phyloP scores from a whole-genome alignment of 1,140 invertebrate genomes.

The Phymorhynchus buccinoides region DNA sequence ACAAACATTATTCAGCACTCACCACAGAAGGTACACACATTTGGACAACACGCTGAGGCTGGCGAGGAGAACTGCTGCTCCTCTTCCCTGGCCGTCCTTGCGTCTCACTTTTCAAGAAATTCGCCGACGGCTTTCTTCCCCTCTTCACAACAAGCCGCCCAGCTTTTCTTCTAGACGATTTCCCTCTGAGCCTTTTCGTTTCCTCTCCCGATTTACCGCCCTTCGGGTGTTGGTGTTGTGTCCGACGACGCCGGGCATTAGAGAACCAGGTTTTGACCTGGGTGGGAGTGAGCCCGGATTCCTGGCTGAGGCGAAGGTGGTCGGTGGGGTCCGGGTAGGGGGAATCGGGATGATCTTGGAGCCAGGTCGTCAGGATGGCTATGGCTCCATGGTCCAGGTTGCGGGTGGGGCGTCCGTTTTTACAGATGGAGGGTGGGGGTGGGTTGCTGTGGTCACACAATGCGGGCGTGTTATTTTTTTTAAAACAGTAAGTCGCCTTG shows the following conservation, averaged over 20 bases:
- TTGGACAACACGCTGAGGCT: background rate
- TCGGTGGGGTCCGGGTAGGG: conserved; percentile 6
- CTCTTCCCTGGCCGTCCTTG: background rate
- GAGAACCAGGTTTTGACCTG: conserved; percentile 35
- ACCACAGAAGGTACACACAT: background rate
- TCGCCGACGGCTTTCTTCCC: background rate
- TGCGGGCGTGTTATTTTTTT: too few relatives aligned
- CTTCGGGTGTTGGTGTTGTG: conserved; percentile 8
- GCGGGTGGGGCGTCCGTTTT: background rate
- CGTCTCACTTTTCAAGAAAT: too few relatives aligned
- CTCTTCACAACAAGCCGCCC: background rate
- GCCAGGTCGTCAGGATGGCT: background rate
- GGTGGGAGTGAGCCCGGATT: conserved; percentile 8
- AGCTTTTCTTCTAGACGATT: background rate
- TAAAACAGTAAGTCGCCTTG: too few relatives aligned
- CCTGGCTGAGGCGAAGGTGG: background rate
- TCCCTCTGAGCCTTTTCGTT: background rate
- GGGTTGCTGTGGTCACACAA: conserved; percentile 22
- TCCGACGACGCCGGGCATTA: conserved; percentile 19
- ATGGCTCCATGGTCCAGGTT: background rate
- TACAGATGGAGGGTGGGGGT: conserved; percentile 20
- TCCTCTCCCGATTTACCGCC: background rate
- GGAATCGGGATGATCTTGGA: background rate
- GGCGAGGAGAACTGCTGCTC: too few relatives aligned
- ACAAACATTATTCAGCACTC: too few relatives aligned